phyloP scores from a whole-genome alignment of 2,113 vertebrate genomes.

The Tricholaema leucomelas region DNA sequence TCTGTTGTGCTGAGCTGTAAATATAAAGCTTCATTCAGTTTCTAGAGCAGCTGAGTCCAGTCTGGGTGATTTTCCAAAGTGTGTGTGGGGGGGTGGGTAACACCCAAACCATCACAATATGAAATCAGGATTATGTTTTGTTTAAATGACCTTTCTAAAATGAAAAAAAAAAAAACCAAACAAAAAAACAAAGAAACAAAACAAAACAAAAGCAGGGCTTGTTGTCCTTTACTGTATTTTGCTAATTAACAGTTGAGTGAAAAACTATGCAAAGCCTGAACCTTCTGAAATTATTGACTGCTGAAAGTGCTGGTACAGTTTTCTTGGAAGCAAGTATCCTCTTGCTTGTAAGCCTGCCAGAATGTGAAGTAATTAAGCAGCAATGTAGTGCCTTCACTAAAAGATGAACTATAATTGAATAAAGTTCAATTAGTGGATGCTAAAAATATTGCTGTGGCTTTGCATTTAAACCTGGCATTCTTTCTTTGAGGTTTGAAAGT shows the following conservation, averaged over 20 bases:
- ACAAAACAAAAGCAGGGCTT: background rate
- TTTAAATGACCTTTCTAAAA: background rate
- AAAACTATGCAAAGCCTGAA: background rate
- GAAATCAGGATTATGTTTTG: background rate
- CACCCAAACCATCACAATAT: no score
- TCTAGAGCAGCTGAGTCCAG: no score
- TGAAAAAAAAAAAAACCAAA: background rate
- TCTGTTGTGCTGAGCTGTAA: no score
- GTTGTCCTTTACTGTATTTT: background rate
- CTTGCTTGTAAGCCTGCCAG: constrained; percentile 16
- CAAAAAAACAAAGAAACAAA: background rate
- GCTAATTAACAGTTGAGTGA: constrained; percentile 11
- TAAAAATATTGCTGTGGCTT: constrained; percentile 41
- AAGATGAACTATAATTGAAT: constrained; percentile 54
- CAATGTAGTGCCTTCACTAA: constrained; percentile 41
- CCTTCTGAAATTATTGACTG: constrained; percentile 42
- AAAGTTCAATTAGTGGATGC: constrained; percentile 9
- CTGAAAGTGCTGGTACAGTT: constrained; percentile 2
- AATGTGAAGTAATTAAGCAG: constrained; percentile 50
- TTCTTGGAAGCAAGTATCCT: constrained; percentile 32
- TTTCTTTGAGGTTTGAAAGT: background rate
- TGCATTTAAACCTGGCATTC: constrained; percentile 1
- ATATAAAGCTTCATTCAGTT: no score
- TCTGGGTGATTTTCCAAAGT: no score
- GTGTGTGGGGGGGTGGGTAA: no score